Base-by-base conservation (phyloP, 2,797 vertebrate species). In the Carcharodon carcharias region DNA sequence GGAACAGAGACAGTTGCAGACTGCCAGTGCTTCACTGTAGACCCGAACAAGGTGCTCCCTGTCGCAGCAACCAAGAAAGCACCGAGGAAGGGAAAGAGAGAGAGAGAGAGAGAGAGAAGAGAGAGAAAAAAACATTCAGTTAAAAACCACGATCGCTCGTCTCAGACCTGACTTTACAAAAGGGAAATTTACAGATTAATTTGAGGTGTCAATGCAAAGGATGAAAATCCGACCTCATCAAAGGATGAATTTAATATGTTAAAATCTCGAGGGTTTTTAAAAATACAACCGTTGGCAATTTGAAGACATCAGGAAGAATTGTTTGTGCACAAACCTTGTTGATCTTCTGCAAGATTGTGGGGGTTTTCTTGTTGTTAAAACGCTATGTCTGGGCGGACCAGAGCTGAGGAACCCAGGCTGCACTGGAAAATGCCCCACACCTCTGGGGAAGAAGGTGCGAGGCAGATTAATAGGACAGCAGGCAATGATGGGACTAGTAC, bases 381-480 rank as follows among this genome's bases (percentile, higher is more conserved):
- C 97, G 97, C 97, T 97, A 99, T 99, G 98, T 97, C 98, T 97
- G 98, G 97, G 97, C 97, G 98, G 96, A 97, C 97, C 96, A 97
- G 97, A 97, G 97, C 97, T 97, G 96, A 97, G 97, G 97, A 98
- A 96, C 97, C 97, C 35, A 97, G 98, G 97, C 98, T 97, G 96
- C 96, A 97, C 96, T 97, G 97, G 96, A 97, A 97, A 96, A 96
- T 97, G 96, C 97, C 97, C 97, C 97, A 97, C 96, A 97, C 97
- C 96, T 96, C 97, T 95, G 61, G 96, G 5, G 87, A 97, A 85
- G 97, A 97, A 97, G 97, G 97, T 97, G 96, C 96, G 96, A 97
- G 96, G 96, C 97, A 97, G 96, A 97, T 97, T 91, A 96, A 97
- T 40, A 96, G 96, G 96, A 96, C 96, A 69, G 69, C 93, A 96